Percentiles rank a stretch among this genome's conserved stretches.
phyloP scores from a whole-genome alignment of 2,797 vertebrate species.

The Myotis findleyi region DNA sequence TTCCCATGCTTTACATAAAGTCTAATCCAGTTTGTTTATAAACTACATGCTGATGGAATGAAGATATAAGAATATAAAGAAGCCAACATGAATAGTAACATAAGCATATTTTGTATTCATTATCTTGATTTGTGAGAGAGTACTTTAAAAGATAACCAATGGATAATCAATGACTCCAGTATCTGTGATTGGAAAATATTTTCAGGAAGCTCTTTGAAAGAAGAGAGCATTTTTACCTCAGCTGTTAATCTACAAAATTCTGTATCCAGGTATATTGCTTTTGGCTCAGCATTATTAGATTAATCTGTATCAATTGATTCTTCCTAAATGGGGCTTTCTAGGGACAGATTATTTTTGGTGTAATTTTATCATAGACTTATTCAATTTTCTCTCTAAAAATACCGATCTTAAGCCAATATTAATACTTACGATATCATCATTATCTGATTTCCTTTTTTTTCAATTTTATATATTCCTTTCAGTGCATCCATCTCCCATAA shows the following conservation, averaged over 20 bases:
- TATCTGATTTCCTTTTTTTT: not conserved
- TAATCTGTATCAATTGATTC: not conserved
- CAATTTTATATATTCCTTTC: not conserved
- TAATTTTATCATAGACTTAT: not conserved
- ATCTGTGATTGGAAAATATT: slow-evolving; percentile 24
- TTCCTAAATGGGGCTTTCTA: not conserved
- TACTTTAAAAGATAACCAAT: not conserved
- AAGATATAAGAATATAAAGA: not conserved
- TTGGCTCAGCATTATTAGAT: slow-evolving; percentile 1
- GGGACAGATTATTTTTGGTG: not conserved
- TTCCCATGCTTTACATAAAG: not conserved
- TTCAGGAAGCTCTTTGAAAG: not conserved
- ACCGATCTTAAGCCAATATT: not conserved
- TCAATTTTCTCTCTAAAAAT: not conserved
- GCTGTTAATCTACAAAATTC: not conserved
- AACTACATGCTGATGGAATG: not conserved
- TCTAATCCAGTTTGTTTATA: not conserved
- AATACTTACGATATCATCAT: not conserved
- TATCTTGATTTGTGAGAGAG: not conserved
- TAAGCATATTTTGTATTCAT: not conserved
- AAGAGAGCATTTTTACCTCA: not conserved
- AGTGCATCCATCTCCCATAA: not conserved
- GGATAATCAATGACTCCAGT: not conserved
- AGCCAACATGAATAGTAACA: not conserved
- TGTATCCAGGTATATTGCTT: not conserved